Percentiles rank a stretch among this genome's conserved stretches.
Evolutionary conservation across 2,888 invertebrate species (phyloP).

Genomic region (Liopterus haemorrhoidalis): DNA sequence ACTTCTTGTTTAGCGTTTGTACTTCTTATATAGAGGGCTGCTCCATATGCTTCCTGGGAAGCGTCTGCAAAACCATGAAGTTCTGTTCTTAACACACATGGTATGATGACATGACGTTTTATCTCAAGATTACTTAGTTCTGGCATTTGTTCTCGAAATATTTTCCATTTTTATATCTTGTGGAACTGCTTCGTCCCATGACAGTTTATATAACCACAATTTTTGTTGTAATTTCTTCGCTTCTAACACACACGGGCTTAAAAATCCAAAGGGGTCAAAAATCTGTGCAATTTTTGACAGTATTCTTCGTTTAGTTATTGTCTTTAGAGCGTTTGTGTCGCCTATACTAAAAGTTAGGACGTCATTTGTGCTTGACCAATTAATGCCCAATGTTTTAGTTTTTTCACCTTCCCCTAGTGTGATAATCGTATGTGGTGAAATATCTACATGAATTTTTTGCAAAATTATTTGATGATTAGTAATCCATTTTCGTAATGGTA

Average conservation of each 20-base stretch:
- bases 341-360: conserved; percentile 22
- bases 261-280: conserved; percentile 26
- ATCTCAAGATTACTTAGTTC: conserved; percentile 23
- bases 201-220: conserved; percentile 11
- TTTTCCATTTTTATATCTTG: conserved; percentile 16
- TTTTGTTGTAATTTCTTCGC: conserved; percentile 15
- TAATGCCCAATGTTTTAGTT: conserved; percentile 11
- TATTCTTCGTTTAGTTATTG: conserved; percentile 10
- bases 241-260: not conserved
- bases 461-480: too few relatives aligned
- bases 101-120: conserved; percentile 13
- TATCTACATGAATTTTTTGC: too few relatives aligned
- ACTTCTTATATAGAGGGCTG: conserved; percentile 31
- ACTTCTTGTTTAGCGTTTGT: conserved; percentile 9
- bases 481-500: too few relatives aligned
- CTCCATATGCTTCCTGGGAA: conserved; percentile 31
- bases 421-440: too few relatives aligned
- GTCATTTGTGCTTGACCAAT: conserved; percentile 36
- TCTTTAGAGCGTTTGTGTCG: conserved; percentile 4
- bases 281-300: conserved; percentile 12
- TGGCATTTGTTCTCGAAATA: conserved; percentile 15
- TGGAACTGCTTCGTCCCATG: conserved; percentile 16
- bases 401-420: too few relatives aligned
- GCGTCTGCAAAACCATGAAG: conserved; percentile 32
- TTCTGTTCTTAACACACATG: conserved; percentile 16